Base-by-base conservation (phyloP, 2,797 vertebrate species). In the Psittacula echo region DNA sequence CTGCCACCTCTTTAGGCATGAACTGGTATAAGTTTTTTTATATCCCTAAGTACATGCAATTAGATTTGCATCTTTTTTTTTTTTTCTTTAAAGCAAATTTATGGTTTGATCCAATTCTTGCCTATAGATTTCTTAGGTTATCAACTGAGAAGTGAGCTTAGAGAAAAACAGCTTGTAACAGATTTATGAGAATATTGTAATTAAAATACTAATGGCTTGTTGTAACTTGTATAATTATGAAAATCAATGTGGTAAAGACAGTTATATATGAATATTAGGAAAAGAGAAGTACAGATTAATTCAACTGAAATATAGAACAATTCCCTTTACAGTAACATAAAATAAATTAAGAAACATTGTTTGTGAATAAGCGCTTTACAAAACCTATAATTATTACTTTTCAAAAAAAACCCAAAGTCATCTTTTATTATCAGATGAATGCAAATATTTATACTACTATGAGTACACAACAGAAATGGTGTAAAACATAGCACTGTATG, bases 191-290 rank as follows among this genome's bases (percentile, higher is more conserved):
- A 84, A 56, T 85, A 87, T 74, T 76, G 19, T 67, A 78, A 93
- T 95, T 93, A 92, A 77, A 91, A 91, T 51, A 84, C 94, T 94
- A 94, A 95, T 90, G 53, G 29, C 9, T 77, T 77, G 47, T 76
- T 93, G 73, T 93, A 96, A 94, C 54, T 75, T 91, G 61, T 50
- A 84, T 50, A 30, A 94, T 94, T 94, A 95, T 93, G 74, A 94
- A 96, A 96, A 97, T 95, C 81, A 77, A 70, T 54, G 77, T 89
- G 88, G 80, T 47, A 88, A 87, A 92, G 48, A 79, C 23, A 60
- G 71, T 84, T 90, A 62, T 76, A 71, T 44, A 71, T 29, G 54
- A 73, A 72, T 70, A 89, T 48, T 77, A 73, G 18, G 29, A 61
- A 72, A 73, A 86, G 37, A 72, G n/a, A 81, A 53, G 29, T 32